A percentile compares a stretch with the other conserved stretches of the same genome.
phyloP scores from a whole-genome alignment of 1,140 invertebrate genomes.

The Rhyzopertha dominica region DNA sequence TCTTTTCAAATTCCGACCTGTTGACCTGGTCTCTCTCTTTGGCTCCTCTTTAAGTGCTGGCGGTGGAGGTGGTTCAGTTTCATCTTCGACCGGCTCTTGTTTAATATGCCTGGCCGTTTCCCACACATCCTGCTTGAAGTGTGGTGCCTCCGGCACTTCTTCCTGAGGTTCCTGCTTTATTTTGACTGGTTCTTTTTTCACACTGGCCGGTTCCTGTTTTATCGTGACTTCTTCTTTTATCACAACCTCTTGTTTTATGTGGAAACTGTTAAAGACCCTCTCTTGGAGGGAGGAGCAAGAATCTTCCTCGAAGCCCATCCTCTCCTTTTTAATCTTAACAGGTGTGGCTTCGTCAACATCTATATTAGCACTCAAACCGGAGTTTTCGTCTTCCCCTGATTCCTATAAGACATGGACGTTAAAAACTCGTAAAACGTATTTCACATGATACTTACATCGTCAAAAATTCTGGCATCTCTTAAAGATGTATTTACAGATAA shows the following conservation, averaged over 20 bases:
- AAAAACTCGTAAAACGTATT: slow-evolving; percentile 3
- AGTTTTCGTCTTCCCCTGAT: background rate
- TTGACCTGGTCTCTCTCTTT: too few species aligned
- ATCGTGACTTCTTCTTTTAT: slow-evolving; percentile 1
- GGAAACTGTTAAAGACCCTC: slow-evolving; percentile 12
- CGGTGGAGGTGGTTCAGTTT: too few species aligned
- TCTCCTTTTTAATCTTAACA: slow-evolving; percentile 12
- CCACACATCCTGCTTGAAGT: slow-evolving; percentile 23
- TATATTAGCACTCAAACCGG: slow-evolving; percentile 4
- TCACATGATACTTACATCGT: slow-evolving; percentile 31
- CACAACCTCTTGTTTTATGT: slow-evolving; percentile 14
- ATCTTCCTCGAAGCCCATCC: slow-evolving; percentile 17
- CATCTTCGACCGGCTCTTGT: slow-evolving; percentile 4
- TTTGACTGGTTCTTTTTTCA: slow-evolving; percentile 7
- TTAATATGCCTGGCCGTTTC: slow-evolving; percentile 10
- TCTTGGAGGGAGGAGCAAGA: slow-evolving; percentile 10
- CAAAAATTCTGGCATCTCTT: slow-evolving; percentile 40
- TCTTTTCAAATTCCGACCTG: too few species aligned
- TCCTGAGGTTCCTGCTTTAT: slow-evolving; percentile 6
- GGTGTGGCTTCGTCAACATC: slow-evolving; percentile 3
- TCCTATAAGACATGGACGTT: slow-evolving; percentile 4
- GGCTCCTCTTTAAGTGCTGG: too few species aligned
- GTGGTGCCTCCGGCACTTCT: slow-evolving; percentile 11
- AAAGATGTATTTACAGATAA: slow-evolving; percentile 36
- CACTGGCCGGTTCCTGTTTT: slow-evolving; percentile 11